Percentiles rank a stretch among this genome's conserved stretches.
Conservation (phyloP, 1,140 invertebrate species). For the Panonychus citri region DNA sequence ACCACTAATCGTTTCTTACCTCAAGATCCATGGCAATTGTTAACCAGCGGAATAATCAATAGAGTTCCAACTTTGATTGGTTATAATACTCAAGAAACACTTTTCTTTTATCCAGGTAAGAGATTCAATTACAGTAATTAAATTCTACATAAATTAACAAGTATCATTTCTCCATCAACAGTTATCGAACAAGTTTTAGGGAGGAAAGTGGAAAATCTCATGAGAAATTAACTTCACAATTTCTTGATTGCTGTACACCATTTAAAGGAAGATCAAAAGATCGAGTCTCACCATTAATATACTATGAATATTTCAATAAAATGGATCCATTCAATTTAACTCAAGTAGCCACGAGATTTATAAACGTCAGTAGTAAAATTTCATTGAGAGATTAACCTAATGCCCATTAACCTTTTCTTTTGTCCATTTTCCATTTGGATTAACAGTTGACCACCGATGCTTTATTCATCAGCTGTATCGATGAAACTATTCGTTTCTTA, state of each 20-base stretch:
- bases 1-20: slow-evolving; percentile 19
- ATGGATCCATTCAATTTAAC: not conserved
- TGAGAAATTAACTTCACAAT: slow-evolving; percentile 1
- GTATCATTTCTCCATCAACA: not conserved
- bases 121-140: not conserved
- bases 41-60: slow-evolving; percentile 22
- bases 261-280: not conserved
- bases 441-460: slow-evolving; percentile 14
- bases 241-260: not conserved
- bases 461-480: slow-evolving; percentile 13
- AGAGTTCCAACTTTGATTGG: slow-evolving; percentile 35
- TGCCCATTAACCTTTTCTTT: not conserved
- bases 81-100: slow-evolving; percentile 32
- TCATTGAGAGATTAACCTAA: not conserved
- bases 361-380: not conserved
- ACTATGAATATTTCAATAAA: not conserved
- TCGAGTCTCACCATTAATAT: not conserved
- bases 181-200: not conserved
- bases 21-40: slow-evolving; percentile 16
- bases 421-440: no score
- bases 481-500: slow-evolving; percentile 12
- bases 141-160: not conserved
- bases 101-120: slow-evolving; percentile 22
- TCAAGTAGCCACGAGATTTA: not conserved
- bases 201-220: not conserved